phyloP scores from a whole-genome alignment of 2,888 invertebrate genomes.

The Diogma glabrata region DNA sequence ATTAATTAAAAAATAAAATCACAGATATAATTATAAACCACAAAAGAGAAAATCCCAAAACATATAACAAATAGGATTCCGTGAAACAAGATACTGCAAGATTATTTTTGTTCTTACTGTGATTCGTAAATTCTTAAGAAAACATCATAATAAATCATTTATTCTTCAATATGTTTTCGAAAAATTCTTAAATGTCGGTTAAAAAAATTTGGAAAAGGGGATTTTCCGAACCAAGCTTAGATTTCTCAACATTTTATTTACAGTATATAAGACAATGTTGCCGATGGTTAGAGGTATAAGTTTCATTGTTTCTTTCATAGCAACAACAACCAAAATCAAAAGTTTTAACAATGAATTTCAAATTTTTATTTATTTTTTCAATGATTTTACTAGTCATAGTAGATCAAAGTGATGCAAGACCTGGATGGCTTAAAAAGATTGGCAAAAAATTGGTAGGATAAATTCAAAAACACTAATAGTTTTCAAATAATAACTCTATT shows the following conservation, averaged over 20 bases:
- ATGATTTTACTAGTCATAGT: neutral
- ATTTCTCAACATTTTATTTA: neutral
- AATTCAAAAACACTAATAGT: neutral
- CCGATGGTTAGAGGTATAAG: neutral
- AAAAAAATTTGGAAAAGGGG: slow-evolving; percentile 4
- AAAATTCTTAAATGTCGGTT: too few relatives aligned
- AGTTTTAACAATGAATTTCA: neutral
- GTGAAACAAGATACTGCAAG: too few relatives aligned
- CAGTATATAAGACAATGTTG: neutral
- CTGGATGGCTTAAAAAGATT: neutral
- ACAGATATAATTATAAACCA: too few relatives aligned
- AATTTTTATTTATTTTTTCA: neutral
- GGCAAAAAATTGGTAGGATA: neutral
- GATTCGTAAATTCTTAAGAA: too few relatives aligned
- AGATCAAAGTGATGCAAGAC: neutral
- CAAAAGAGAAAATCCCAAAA: too few relatives aligned
- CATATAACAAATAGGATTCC: too few relatives aligned
- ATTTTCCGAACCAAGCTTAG: neutral
- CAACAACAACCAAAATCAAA: neutral
- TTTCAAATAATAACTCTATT: neutral
- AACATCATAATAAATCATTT: too few relatives aligned
- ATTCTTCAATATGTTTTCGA: too few relatives aligned
- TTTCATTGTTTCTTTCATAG: neutral
- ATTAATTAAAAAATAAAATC: too few relatives aligned
- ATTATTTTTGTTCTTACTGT: too few relatives aligned